Conservation (phyloP, 92 coral and sea anemone species). For the Heliopora coerulea region DNA sequence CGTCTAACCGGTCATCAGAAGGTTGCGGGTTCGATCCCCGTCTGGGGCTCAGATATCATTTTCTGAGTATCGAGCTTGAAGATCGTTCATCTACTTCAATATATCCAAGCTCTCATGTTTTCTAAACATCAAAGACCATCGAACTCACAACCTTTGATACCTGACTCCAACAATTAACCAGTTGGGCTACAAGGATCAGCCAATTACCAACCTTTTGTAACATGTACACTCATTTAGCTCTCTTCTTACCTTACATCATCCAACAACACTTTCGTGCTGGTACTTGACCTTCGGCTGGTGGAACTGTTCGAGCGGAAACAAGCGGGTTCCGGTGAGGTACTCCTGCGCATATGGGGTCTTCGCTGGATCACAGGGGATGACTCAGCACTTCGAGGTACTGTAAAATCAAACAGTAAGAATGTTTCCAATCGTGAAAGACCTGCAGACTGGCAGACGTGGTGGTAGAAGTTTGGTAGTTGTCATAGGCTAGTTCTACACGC, state of each 20-base stretch:
- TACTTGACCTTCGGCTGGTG: conserved; percentile 1
- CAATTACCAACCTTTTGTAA: background rate
- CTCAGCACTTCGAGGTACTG: conserved; percentile 27
- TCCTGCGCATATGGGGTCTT: conserved; percentile 30
- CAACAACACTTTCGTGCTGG: conserved; percentile 1
- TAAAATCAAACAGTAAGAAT: background rate
- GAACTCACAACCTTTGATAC: background rate
- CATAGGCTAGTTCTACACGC: too few relatives aligned
- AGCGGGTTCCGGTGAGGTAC: conserved; percentile 39
- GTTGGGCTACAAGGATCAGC: background rate
- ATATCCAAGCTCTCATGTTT: too few relatives aligned
- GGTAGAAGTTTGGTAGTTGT: too few relatives aligned
- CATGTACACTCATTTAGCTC: too few relatives aligned
- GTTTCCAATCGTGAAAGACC: too few relatives aligned
- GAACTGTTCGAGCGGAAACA: conserved; percentile 32
- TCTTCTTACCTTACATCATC: conserved; percentile 32
- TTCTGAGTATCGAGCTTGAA: too few relatives aligned
- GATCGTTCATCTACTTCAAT: too few relatives aligned
- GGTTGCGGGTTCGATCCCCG: too few relatives aligned
- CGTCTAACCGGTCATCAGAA: too few relatives aligned
- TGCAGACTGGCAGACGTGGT: too few relatives aligned
- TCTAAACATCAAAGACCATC: too few relatives aligned
- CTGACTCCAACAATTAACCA: background rate
- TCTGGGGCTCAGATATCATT: too few relatives aligned
- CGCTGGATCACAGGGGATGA: conserved; percentile 31